A percentile compares a stretch with the other conserved stretches of the same genome.
These are phyloP conservation scores for Cactoblastis cactorum DNA, from an alignment of 2,888 invertebrate genomes.

Conservation along the genomic window DNA sequence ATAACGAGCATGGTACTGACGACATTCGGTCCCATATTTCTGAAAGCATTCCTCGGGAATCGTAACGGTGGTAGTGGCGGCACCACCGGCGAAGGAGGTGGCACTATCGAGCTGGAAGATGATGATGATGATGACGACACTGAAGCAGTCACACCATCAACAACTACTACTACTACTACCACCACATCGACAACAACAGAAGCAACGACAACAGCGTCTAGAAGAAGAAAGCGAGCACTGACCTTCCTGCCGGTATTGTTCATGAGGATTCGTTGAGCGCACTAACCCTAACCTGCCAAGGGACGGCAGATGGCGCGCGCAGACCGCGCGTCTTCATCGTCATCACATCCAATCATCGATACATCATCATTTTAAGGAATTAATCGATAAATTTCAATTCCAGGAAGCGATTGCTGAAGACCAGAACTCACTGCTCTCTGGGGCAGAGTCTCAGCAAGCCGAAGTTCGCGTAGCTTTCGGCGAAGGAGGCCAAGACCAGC, in stretches of 20 bases:
- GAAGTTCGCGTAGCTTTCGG: constrained; percentile 82
- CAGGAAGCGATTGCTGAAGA: constrained; percentile 67
- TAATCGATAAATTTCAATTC: constrained; percentile 24
- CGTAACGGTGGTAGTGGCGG: constrained; percentile 55
- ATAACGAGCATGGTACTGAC: constrained; percentile 86
- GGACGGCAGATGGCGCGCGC: constrained; percentile 64
- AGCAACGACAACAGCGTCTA: constrained; percentile 23
- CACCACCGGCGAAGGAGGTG: constrained; percentile 53
- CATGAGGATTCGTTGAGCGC: constrained; percentile 54
- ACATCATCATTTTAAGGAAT: constrained; percentile 3
- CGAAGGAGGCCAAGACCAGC: constrained; percentile 38
- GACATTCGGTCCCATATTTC: constrained; percentile 86
- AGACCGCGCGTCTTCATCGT: constrained; percentile 54
- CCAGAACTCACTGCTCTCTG: constrained; percentile 65
- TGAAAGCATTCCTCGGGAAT: constrained; percentile 79
- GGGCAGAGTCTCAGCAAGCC: constrained; percentile 81
- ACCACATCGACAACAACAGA: constrained; percentile 13
- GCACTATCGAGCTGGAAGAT: constrained; percentile 75
- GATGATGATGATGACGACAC: constrained; percentile 79
- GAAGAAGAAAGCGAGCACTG: constrained; percentile 52
- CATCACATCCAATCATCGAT: constrained; percentile 35
- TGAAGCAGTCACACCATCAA: constrained; percentile 40
- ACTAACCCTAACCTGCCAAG: constrained; percentile 67
- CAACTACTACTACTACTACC: constrained; percentile 31
- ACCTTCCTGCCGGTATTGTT: constrained; percentile 57